Conservation (phyloP, 2,113 vertebrate species). For the Neogale vison region DNA sequence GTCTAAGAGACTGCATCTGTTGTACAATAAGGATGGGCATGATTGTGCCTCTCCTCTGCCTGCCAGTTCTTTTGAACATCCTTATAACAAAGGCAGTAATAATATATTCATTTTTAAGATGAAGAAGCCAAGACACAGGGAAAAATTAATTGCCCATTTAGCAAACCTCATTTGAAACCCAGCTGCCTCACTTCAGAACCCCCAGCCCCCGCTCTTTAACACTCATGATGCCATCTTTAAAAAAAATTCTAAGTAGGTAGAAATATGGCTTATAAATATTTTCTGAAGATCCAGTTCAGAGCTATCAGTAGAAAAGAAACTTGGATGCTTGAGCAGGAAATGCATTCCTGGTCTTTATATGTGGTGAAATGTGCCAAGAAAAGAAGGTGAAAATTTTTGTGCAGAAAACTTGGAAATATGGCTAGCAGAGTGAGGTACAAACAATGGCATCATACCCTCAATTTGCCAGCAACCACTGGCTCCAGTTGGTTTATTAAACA, state of each 20-base stretch:
- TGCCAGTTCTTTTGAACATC: not conserved
- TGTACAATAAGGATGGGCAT: not conserved
- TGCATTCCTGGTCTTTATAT: not conserved
- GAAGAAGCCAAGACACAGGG: not conserved
- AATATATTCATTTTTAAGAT: not conserved
- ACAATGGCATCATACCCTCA: not conserved
- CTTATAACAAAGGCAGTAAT: not conserved
- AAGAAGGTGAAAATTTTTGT: not conserved
- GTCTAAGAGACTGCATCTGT: not conserved
- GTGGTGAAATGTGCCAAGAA: conserved; percentile 16
- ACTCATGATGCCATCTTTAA: not conserved
- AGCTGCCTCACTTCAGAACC: not conserved
- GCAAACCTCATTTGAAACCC: not conserved
- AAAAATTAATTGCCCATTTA: not conserved
- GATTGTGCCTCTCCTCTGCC: not conserved
- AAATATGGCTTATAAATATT: conserved; percentile 41
- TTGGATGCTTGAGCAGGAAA: conserved; percentile 33
- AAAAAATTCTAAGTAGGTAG: not conserved
- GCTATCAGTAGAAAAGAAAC: conserved; percentile 29
- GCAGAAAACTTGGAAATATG: conserved; percentile 21
- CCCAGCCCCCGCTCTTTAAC: not conserved
- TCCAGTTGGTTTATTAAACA: conserved; percentile 30
- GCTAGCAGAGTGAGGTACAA: not conserved
- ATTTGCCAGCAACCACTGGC: conserved; percentile 22
- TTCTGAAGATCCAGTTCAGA: conserved; percentile 15